These are phyloP conservation scores for Cyanistes caeruleus DNA, from an alignment of 2,113 vertebrate species.

Conservation along the genomic window DNA sequence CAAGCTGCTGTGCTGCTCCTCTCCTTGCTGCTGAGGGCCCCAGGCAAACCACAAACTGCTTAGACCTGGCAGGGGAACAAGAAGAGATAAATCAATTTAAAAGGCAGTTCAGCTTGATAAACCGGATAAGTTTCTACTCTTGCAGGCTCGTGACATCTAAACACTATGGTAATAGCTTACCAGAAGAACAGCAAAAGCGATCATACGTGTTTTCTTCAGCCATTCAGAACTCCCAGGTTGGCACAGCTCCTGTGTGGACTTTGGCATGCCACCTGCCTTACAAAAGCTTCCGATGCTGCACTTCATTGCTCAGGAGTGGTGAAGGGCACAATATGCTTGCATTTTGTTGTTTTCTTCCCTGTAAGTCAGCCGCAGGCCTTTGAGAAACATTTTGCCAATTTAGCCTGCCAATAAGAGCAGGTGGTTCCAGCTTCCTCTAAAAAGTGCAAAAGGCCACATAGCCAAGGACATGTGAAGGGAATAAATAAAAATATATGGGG, in stretches of 20 bases:
- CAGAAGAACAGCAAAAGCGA: not conserved
- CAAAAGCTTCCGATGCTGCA: accelerated
- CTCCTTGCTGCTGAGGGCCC: not conserved
- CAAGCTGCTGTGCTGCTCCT: accelerated
- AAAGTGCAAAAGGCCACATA: not conserved
- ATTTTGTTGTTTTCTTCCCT: not conserved
- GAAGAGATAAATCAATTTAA: not conserved
- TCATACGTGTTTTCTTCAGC: not conserved
- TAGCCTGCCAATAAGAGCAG: constrained; percentile 16
- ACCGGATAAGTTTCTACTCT: not conserved
- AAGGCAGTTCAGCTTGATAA: constrained; percentile 39
- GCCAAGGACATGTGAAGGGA: not conserved
- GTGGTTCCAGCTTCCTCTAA: constrained; percentile 46
- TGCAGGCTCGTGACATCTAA: not conserved
- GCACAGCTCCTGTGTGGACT: not conserved
- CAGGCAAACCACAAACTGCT: not conserved
- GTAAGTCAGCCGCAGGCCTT: not conserved
- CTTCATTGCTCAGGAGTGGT: not conserved
- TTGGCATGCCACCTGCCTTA: not conserved
- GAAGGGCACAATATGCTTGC: not conserved
- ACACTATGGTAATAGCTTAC: not conserved
- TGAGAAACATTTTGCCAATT: not conserved
- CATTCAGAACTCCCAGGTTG: not conserved
- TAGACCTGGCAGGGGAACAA: not conserved
- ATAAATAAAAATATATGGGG: not conserved